phyloP scores from a whole-genome alignment of 2,113 vertebrate species.

The Terrapene triunguis region DNA sequence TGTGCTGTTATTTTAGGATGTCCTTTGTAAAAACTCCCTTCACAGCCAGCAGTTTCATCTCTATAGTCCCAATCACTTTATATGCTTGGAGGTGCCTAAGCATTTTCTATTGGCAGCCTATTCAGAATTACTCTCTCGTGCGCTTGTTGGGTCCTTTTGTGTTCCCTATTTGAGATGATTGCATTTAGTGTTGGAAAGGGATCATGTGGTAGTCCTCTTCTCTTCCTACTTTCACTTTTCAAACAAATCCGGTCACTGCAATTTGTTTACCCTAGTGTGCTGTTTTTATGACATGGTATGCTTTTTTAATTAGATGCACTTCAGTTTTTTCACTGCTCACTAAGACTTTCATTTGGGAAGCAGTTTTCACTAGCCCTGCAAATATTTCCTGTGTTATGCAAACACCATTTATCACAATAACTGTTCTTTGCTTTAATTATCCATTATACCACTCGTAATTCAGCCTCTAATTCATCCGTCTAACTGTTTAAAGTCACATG shows the following conservation, averaged over 20 bases:
- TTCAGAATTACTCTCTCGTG: conserved; percentile 21
- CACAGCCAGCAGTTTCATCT: background rate
- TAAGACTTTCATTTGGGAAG: background rate
- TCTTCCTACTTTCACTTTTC: background rate
- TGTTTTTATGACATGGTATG: background rate
- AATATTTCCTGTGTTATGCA: background rate
- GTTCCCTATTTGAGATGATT: background rate
- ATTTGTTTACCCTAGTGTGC: background rate
- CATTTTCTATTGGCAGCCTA: conserved; percentile 62
- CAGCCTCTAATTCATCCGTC: background rate
- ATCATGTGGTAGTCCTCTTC: background rate
- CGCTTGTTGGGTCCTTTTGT: background rate
- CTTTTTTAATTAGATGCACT: background rate
- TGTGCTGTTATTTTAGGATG: conserved; percentile 62
- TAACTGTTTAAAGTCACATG: background rate
- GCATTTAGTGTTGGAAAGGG: background rate
- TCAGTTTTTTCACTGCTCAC: background rate
- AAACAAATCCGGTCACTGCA: background rate
- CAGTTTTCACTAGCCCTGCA: background rate
- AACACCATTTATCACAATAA: background rate
- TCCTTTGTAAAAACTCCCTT: conserved; percentile 68
- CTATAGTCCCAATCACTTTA: background rate
- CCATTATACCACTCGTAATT: background rate
- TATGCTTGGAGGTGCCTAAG: conserved; percentile 23
- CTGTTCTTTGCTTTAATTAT: background rate